These are phyloP conservation scores for Caenorhabditis imperialis DNA, from an alignment of 2,888 invertebrate genomes.

Conservation along the genomic window DNA sequence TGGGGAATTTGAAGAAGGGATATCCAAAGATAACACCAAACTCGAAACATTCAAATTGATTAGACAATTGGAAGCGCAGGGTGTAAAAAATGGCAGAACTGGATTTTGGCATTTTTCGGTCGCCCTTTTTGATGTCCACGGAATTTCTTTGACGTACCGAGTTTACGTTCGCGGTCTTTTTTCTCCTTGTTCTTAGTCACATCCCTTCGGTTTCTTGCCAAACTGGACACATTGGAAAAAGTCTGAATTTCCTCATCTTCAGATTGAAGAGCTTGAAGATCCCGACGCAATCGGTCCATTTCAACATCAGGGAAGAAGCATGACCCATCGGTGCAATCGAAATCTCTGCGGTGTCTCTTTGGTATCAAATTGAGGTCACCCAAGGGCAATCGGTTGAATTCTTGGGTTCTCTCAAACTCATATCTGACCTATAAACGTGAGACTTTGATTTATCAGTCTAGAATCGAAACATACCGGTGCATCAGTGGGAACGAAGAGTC, in stretches of 20 bases:
- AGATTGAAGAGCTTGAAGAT: conserved; percentile 48
- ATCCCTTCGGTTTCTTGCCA: conserved; percentile 35
- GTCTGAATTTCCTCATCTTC: conserved; percentile 17
- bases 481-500: conserved; percentile 76
- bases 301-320: conserved; percentile 59
- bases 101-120: too few species aligned
- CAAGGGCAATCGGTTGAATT: conserved; percentile 69
- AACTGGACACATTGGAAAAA: conserved; percentile 16
- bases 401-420: conserved; percentile 67
- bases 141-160: conserved; percentile 19
- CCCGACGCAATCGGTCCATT: conserved; percentile 56
- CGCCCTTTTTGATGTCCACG: too few species aligned
- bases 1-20: conserved; percentile 1
- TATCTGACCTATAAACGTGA: conserved; percentile 52
- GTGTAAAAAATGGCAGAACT: too few species aligned
- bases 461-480: conserved; percentile 70
- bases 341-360: conserved; percentile 38
- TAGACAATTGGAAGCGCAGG: neutral
- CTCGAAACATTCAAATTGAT: conserved; percentile 4
- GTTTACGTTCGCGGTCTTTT: conserved; percentile 38
- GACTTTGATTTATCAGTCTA: neutral
- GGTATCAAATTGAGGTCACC: conserved; percentile 63
- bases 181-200: conserved; percentile 42
- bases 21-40: conserved; percentile 19
- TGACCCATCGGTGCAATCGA: conserved; percentile 23